Percentiles rank a stretch among this genome's conserved stretches.
These are phyloP conservation scores for Listronotus oregonensis DNA, from an alignment of 1,140 invertebrate genomes.

Conservation along the genomic window DNA sequence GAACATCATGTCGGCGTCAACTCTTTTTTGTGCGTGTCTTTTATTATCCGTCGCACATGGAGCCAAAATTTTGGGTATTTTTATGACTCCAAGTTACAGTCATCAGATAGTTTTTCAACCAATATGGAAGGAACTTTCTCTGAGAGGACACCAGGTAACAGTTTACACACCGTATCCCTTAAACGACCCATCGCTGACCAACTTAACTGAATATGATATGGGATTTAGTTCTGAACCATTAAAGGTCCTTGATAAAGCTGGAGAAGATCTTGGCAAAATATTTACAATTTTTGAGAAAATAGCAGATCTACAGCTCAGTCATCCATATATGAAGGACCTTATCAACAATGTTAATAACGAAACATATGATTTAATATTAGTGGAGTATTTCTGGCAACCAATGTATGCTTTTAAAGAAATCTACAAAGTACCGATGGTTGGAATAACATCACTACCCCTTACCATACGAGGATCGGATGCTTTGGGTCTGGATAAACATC, in stretches of 20 bases:
- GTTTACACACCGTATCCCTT: constrained; percentile 41
- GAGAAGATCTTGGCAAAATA: constrained; percentile 7
- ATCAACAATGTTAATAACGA: constrained; percentile 30
- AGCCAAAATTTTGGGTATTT: constrained; percentile 59
- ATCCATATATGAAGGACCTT: constrained; percentile 29
- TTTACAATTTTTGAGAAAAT: constrained; percentile 2
- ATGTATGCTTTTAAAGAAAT: constrained; percentile 37
- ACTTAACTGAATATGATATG: constrained; percentile 44
- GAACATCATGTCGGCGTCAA: constrained; percentile 3
- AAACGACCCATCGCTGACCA: constrained; percentile 38
- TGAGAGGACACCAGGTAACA: constrained; percentile 43
- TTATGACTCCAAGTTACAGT: constrained; percentile 59
- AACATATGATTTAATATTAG: constrained; percentile 34
- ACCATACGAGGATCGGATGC: background rate
- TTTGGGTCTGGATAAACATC: constrained; percentile 36
- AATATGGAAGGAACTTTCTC: constrained; percentile 50
- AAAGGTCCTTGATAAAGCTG: constrained; percentile 10
- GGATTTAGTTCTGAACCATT: constrained; percentile 21
- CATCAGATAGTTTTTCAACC: constrained; percentile 57
- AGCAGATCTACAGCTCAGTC: constrained; percentile 15
- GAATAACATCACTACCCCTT: constrained; percentile 32
- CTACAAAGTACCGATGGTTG: constrained; percentile 38
- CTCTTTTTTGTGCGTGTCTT: background rate
- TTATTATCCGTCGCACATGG: constrained; percentile 14
- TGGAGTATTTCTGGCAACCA: constrained; percentile 30